Evolutionary conservation across 2,113 vertebrate genomes (phyloP).

Genomic region (Tricholaema leucomelas): DNA sequence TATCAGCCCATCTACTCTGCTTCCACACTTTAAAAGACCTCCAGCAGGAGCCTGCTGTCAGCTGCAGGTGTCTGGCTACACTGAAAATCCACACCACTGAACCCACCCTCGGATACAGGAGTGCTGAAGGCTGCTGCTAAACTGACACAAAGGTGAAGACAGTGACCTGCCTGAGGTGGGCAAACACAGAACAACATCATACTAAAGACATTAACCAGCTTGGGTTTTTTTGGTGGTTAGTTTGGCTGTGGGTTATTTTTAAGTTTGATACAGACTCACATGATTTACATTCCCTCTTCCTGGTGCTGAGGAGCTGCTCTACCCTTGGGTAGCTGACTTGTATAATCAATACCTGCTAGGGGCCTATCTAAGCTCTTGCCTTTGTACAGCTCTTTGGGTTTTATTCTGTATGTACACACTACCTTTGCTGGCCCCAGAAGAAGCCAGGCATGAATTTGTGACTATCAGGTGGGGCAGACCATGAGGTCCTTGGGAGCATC

Average conservation of each 20-base stretch:
- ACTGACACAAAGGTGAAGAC: neutral
- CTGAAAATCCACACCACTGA: neutral
- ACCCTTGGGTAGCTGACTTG: rapidly evolving
- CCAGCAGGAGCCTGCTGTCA: neutral
- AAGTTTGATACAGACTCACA: neutral
- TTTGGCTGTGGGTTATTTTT: neutral
- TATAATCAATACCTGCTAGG: neutral
- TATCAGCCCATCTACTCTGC: neutral
- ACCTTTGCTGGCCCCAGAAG: neutral
- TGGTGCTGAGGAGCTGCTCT: neutral
- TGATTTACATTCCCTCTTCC: neutral
- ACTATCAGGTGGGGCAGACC: neutral
- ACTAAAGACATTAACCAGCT: neutral
- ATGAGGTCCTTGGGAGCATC: neutral
- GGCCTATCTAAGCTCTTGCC: neutral
- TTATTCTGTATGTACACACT: rapidly evolving
- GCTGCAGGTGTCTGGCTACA: neutral
- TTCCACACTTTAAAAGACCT: neutral
- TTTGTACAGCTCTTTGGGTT: neutral
- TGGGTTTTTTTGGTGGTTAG: too few relatives aligned
- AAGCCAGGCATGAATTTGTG: neutral
- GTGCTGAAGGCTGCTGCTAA: neutral
- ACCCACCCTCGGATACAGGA: neutral
- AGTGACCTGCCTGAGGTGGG: neutral
- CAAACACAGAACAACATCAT: neutral